Base-by-base conservation (phyloP, 2,888 invertebrate genomes). In the Caenorhabditis panamensis region DNA sequence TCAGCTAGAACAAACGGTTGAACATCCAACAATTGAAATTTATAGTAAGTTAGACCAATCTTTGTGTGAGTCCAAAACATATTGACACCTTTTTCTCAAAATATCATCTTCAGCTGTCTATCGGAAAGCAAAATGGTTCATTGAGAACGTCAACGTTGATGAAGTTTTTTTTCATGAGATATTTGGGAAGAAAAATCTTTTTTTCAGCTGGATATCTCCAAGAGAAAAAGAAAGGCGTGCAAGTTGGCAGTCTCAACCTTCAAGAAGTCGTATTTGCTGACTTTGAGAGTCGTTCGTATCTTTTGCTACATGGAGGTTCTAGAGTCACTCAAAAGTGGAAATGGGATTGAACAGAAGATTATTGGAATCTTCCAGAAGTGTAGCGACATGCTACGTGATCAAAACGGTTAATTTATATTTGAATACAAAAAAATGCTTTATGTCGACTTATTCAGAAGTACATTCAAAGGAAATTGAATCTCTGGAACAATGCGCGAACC, bases 241-340 rank as follows among this genome's bases (percentile, higher is more conserved):
- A 59, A 18, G 26, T n/a, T n/a, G n/a, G n/a, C n/a, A 59, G 24
- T 26, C 28, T 28, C 0, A 37, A 13, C 9, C 20, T 69, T 51
- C 53, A 37, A 41, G 5, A n/a, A 22, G 13, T 36, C 61, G 6
- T 61, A 41, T 24, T 1, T 26, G 0, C 13, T 41, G 5, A 69
- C 69, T 4, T 61, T 24, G 51, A 51, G 28, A 16, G 41, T 37
- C 0, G 26, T 59, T 20, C 58, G 36, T 8, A 26, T 51, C 28
- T 53, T 69, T 1, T 47, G 51, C 1, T 69, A 69, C 13, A 4
- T 69, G 53, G 53, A 69, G 9, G 53, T 69, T 4, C n/a, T 69
- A 0, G 69, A 61, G 36, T 41, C 51, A 8, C 18, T 69, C 4
- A 31, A 9, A 31, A 31, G 5, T 22, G 13, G 61, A 0, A 41